Evolutionary conservation across 2,888 invertebrate genomes (phyloP).

Genomic region (Trissonchulus sp.): DNA sequence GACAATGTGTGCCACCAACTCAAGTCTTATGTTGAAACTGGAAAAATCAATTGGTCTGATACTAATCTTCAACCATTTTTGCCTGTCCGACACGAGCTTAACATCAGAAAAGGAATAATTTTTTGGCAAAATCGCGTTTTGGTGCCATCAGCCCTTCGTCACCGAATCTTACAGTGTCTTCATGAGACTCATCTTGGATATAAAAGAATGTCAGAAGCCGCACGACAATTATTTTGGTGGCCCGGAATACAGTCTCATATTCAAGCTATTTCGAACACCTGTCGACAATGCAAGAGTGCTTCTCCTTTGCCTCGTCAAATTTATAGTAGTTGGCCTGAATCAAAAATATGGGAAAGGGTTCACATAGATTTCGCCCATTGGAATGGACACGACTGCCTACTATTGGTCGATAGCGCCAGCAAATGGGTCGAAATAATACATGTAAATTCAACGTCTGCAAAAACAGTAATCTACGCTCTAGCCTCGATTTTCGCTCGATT

Average conservation of each 20-base stretch:
- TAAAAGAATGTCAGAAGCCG: slow-evolving; percentile 43
- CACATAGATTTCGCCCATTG: slow-evolving; percentile 55
- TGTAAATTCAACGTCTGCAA: slow-evolving; percentile 15
- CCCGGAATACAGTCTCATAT: slow-evolving; percentile 40
- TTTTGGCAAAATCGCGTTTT: not conserved
- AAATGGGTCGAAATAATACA: slow-evolving; percentile 49
- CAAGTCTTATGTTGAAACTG: not conserved
- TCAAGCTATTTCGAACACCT: slow-evolving; percentile 36
- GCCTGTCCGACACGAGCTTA: not conserved
- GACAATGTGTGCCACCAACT: not conserved
- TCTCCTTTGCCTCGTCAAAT: slow-evolving; percentile 32
- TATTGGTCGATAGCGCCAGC: slow-evolving; percentile 53
- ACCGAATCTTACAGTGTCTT: slow-evolving; percentile 38
- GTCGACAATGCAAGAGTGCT: slow-evolving; percentile 37
- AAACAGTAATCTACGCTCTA: slow-evolving; percentile 37
- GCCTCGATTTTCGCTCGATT: slow-evolving; percentile 38
- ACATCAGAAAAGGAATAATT: not conserved
- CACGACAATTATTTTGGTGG: slow-evolving; percentile 46
- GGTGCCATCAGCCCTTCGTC: not conserved
- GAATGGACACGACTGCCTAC: slow-evolving; percentile 33
- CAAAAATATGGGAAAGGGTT: slow-evolving; percentile 49
- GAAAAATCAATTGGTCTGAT: not conserved
- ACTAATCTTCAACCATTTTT: not conserved
- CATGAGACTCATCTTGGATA: slow-evolving; percentile 45
- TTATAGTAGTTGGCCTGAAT: slow-evolving; percentile 43